Base-by-base conservation (phyloP, 35 echinoderm and acorn worm genomes). In the Chiridota heheva region DNA sequence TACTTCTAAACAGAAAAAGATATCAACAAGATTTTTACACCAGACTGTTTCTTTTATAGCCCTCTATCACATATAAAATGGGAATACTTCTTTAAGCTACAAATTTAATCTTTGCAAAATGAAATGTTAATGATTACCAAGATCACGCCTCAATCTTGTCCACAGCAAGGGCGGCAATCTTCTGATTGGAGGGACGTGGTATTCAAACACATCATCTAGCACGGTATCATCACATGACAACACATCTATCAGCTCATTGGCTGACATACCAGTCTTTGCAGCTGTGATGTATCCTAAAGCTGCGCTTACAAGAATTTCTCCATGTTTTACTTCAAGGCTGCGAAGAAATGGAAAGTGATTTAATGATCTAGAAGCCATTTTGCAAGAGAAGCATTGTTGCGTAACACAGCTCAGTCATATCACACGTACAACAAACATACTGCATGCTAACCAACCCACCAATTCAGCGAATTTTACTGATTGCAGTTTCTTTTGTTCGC, bases 321-420 rank as follows among this genome's bases (percentile, higher is more conserved):
- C 94, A 63, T 97, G 94, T 25, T 84, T 88, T n/a, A 40, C 39
- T 80, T 97, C 94, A n/a, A 97, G 67, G 39, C 88, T 97, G 45
- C 40, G n/a, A 67, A 55, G 46, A 42, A 31, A 37, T 3, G 15
- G 27, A 72, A 18, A n/a, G 10, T 13, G 10, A 13, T 13, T 13
- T 13, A 53, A 53, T 53, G 10, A 53, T 10, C 10, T n/a, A n/a
- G n/a, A n/a, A n/a, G n/a, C n/a, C n/a, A n/a, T n/a, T n/a, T n/a
- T n/a, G n/a, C n/a, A n/a, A n/a, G n/a, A 13, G n/a, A 53, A n/a
- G n/a, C 48, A 53, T 13, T n/a, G n/a, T 13, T n/a, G 10, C 10
- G n/a, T 53, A 53, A 13, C 48, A 53, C 48, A 53, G n/a, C 10
- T 13, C 12, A 53, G 12, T 22, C 48, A 53, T n/a, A n/a, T n/a